Evolutionary conservation across 2,113 vertebrate species (phyloP).

Genomic region (Thunnus thynnus): DNA sequence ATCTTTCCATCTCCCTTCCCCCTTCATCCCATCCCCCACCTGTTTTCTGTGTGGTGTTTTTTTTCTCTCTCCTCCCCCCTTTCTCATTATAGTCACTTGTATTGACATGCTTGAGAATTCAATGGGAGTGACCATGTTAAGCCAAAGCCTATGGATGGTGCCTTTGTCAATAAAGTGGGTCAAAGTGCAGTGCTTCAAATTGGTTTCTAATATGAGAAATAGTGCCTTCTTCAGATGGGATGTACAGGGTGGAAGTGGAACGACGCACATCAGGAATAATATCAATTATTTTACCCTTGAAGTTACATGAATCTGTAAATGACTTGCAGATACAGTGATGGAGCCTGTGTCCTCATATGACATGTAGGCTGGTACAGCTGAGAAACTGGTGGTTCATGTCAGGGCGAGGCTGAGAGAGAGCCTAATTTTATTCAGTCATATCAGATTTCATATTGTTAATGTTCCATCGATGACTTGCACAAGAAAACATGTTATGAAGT

Average conservation of each 20-base stretch:
- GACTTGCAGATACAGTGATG: neutral
- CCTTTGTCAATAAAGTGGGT: constrained; percentile 31
- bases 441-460: neutral
- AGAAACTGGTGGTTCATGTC: neutral
- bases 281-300: neutral
- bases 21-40: constrained; percentile 63
- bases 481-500: neutral
- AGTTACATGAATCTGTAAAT: neutral
- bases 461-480: neutral
- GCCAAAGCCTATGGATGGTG: constrained; percentile 10
- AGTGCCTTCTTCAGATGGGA: neutral
- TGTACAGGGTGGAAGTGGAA: neutral
- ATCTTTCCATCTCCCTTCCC: constrained; percentile 47
- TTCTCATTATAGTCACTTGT: constrained; percentile 21
- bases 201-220: neutral
- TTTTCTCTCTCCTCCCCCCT: constrained; percentile 10
- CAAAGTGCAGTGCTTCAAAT: constrained; percentile 1
- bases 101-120: constrained; percentile 54
- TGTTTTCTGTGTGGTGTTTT: constrained; percentile 32
- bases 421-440: neutral
- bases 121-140: constrained; percentile 15
- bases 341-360: neutral
- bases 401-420: neutral
- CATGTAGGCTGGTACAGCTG: neutral
- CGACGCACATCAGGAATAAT: neutral